These are phyloP conservation scores for Motacilla alba DNA, from an alignment of 2,113 vertebrate genomes.

Conservation along the genomic window DNA sequence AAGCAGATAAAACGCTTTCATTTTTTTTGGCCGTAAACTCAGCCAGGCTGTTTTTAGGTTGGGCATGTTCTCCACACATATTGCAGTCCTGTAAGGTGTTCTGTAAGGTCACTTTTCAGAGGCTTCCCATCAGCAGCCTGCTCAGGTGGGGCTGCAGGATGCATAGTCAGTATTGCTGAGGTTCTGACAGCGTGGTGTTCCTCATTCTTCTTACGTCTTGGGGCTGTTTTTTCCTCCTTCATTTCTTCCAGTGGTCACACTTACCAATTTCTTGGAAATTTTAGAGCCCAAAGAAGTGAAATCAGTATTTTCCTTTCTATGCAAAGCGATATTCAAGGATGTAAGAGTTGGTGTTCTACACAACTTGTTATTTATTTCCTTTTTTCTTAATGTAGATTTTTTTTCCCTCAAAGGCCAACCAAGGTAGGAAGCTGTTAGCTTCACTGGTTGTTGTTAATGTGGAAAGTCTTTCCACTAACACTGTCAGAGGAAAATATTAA, in stretches of 20 bases:
- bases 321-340: neutral
- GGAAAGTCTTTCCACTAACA: conserved; percentile 47
- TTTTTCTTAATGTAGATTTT: conserved; percentile 10
- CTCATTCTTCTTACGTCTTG: neutral
- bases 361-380: neutral
- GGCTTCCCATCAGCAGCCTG: neutral
- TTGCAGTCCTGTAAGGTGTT: neutral
- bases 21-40: neutral
- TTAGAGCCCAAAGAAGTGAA: neutral
- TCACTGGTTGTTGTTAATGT: neutral
- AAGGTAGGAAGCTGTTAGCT: conserved; percentile 49
- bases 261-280: neutral
- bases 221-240: neutral
- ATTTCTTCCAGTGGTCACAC: neutral
- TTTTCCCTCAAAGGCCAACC: conserved; percentile 6
- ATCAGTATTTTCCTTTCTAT: neutral
- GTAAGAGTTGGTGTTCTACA: neutral
- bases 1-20: neutral
- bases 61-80: rapidly evolving
- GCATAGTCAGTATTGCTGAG: neutral
- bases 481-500: neutral
- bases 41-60: neutral
- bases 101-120: neutral
- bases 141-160: neutral
- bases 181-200: neutral